Conservation (phyloP, 2,888 invertebrate genomes). For the Cephus nigrinus region DNA sequence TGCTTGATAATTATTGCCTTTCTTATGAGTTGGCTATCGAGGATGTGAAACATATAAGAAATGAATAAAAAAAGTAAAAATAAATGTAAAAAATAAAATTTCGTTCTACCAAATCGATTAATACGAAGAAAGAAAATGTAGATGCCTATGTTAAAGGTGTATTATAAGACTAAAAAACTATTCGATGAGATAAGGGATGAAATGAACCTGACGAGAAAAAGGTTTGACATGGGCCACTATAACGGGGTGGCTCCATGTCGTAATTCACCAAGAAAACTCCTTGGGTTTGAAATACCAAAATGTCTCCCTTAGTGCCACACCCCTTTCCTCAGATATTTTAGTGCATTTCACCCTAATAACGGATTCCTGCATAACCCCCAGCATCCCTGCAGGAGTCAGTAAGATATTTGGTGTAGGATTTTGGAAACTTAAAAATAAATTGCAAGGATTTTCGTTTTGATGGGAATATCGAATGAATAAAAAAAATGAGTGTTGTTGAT, state of each 20-base stretch:
- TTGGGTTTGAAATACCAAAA: slow-evolving; percentile 37
- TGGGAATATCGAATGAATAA: neutral
- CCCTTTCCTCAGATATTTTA: slow-evolving; percentile 18
- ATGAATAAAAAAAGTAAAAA: neutral
- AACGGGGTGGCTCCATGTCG: slow-evolving; percentile 40
- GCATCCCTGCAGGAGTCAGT: neutral
- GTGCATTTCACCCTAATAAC: slow-evolving; percentile 14
- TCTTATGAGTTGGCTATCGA: slow-evolving; percentile 9
- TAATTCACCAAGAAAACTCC: slow-evolving; percentile 47
- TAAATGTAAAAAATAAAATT: neutral
- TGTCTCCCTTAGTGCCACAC: slow-evolving; percentile 31
- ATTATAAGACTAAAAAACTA: neutral
- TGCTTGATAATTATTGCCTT: slow-evolving; percentile 34
- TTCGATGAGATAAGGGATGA: neutral
- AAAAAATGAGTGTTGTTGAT: neutral
- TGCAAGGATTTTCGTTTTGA: slow-evolving; percentile 7
- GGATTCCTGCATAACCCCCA: neutral
- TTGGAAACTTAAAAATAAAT: slow-evolving; percentile 9
- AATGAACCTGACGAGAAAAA: slow-evolving; percentile 26
- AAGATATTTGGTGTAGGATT: neutral
- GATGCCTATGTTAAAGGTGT: neutral
- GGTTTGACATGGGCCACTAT: slow-evolving; percentile 53
- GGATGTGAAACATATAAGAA: neutral
- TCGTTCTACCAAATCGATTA: neutral
- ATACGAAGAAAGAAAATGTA: neutral